Percentiles rank a stretch among this genome's conserved stretches.
These are phyloP conservation scores for Pinna nobilis DNA, from an alignment of 1,140 invertebrate genomes.

Conservation along the genomic window DNA sequence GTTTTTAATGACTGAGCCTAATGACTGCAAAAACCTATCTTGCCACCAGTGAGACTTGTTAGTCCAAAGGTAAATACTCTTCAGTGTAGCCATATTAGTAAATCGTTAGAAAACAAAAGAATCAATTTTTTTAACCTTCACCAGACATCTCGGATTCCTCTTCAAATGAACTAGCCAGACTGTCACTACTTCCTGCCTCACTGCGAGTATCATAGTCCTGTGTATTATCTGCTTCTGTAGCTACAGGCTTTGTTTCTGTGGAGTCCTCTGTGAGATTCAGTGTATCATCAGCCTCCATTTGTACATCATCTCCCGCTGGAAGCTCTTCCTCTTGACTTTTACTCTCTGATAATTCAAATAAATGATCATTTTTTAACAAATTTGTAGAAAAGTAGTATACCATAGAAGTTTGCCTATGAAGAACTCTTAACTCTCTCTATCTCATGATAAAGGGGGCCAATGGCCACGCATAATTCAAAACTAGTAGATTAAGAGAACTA, in stretches of 20 bases:
- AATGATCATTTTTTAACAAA: neutral
- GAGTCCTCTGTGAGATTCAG: conserved; percentile 9
- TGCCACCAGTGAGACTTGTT: no score
- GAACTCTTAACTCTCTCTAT: no score
- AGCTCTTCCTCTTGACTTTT: conserved; percentile 2
- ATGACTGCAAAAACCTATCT: no score
- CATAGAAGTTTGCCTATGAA: no score
- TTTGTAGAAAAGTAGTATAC: no score
- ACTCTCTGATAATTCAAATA: neutral
- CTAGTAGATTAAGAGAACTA: no score
- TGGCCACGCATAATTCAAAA: no score
- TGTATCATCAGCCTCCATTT: conserved; percentile 23
- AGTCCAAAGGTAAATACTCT: neutral
- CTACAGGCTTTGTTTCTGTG: neutral
- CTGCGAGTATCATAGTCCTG: conserved; percentile 69
- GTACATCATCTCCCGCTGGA: conserved; percentile 48
- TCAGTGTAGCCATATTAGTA: neutral
- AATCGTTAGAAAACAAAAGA: neutral
- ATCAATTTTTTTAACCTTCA: neutral
- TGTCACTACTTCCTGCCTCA: conserved; percentile 62
- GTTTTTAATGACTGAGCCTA: no score
- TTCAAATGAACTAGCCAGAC: conserved; percentile 21
- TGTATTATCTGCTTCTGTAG: conserved; percentile 26
- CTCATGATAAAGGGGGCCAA: no score
- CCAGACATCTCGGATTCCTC: conserved; percentile 32